Evolutionary conservation across 2,888 invertebrate genomes (phyloP).

Genomic region (Rapana venosa): DNA sequence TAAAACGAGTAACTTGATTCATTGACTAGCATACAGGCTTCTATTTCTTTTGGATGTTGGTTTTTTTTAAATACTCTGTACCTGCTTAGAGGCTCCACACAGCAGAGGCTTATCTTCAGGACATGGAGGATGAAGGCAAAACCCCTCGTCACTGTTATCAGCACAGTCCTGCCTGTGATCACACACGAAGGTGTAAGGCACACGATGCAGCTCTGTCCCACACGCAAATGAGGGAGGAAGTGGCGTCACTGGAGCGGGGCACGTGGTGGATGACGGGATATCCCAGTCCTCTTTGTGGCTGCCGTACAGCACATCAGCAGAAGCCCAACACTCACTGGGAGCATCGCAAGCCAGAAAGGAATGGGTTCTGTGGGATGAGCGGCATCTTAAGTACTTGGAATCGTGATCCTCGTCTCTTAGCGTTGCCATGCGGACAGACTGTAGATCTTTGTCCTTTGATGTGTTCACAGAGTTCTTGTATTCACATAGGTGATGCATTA

Average conservation of each 20-base stretch:
- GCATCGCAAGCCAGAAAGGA: neutral
- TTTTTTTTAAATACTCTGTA: neutral
- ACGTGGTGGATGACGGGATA: neutral
- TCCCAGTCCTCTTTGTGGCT: neutral
- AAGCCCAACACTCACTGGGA: neutral
- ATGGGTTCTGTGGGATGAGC: neutral
- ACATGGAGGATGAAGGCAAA: neutral
- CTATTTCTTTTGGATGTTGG: too few species aligned
- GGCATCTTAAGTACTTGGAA: neutral
- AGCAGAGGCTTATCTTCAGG: neutral
- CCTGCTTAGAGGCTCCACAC: neutral
- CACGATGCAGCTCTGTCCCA: neutral
- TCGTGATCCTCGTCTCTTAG: too few species aligned
- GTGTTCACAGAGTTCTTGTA: too few species aligned
- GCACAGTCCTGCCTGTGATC: too few species aligned
- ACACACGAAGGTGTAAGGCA: neutral
- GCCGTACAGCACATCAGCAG: neutral
- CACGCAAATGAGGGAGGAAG: neutral
- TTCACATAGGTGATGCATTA: too few species aligned
- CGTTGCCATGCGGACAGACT: too few species aligned
- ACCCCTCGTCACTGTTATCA: neutral
- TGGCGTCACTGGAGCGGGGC: neutral
- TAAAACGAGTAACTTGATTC: too few species aligned
- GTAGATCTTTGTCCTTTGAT: too few species aligned
- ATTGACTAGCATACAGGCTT: too few species aligned